Base-by-base conservation (phyloP, 2,888 invertebrate species). In the Luperina nickerlii region DNA sequence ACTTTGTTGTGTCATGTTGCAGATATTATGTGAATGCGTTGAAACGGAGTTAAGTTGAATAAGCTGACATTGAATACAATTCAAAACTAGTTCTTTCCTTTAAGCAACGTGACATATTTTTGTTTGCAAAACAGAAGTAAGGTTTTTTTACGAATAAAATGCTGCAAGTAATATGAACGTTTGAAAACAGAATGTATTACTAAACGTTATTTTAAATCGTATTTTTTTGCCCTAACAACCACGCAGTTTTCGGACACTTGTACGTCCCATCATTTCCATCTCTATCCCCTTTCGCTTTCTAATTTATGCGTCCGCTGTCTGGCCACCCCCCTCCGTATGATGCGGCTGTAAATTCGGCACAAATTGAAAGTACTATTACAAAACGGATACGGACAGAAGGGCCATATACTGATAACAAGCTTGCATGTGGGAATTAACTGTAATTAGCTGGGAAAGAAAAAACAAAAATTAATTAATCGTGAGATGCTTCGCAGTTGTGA, bases 231-330 rank as follows among this genome's bases (percentile, higher is more conserved):
- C 42, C 74, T 67, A 74, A 77, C 32, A 60, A n/a, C 8, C 62
- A 38, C 27, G 42, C 63, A 62, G 51, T 66, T 66, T 67, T 78
- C 27, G 69, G 69, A 65, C 71, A 77, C 75, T 67, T 57, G 48
- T 66, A 83, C 62, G 60, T 78, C 76, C 75, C 80, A 76, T 79
- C 84, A 63, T 84, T 87, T 65, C 80, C 81, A 83, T 82, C 82
- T 76, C 72, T 70, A 90, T 89, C 90, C 83, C 74, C 77, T 74
- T 79, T 74, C 92, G 91, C 89, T 85, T 90, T 90, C 92, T 95
- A 96, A 96, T 96, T 96, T 96, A 96, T 96, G 94, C 95, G 93
- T 84, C 90, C 91, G 91, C 87, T 91, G 95, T 95, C 94, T 95
- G 93, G 91, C 91, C 87, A 81, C 84, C 91, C 94, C 93, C 91